phyloP scores from a whole-genome alignment of 1,140 invertebrate genomes.

The Drosophila melanica region DNA sequence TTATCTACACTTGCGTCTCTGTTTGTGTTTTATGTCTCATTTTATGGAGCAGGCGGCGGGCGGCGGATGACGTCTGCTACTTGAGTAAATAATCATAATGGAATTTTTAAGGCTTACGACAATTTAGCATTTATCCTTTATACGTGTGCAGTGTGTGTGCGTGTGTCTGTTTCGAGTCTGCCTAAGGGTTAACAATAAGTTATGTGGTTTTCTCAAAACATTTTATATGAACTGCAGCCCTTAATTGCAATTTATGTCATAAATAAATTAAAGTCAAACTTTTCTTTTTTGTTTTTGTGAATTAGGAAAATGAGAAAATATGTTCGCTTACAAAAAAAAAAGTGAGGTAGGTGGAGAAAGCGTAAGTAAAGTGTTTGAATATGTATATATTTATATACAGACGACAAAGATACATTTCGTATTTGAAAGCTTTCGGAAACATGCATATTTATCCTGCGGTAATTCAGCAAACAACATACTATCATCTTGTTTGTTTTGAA shows the following conservation, averaged over 20 bases:
- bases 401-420: no score
- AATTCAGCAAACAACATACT: background rate
- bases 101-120: constrained; percentile 80
- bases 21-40: constrained; percentile 65
- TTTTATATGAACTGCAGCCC: constrained; percentile 29
- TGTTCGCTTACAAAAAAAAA: background rate
- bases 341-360: no score
- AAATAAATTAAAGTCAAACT: constrained; percentile 25
- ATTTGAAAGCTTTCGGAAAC: no score
- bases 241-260: constrained; percentile 68
- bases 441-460: no score
- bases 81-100: constrained; percentile 81
- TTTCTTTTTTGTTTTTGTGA: background rate
- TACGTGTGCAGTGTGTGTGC: background rate
- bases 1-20: constrained; percentile 65
- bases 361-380: no score
- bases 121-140: constrained; percentile 67
- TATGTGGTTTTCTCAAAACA: constrained; percentile 42
- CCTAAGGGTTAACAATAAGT: constrained; percentile 56
- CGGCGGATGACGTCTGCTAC: constrained; percentile 20
- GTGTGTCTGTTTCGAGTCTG: constrained; percentile 14
- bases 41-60: background rate
- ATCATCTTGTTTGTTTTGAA: background rate
- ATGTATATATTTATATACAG: no score
- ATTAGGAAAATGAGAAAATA: constrained; percentile 8